Base-by-base conservation (phyloP, 2,888 invertebrate genomes). In the Ecdyonurus torrentis region DNA sequence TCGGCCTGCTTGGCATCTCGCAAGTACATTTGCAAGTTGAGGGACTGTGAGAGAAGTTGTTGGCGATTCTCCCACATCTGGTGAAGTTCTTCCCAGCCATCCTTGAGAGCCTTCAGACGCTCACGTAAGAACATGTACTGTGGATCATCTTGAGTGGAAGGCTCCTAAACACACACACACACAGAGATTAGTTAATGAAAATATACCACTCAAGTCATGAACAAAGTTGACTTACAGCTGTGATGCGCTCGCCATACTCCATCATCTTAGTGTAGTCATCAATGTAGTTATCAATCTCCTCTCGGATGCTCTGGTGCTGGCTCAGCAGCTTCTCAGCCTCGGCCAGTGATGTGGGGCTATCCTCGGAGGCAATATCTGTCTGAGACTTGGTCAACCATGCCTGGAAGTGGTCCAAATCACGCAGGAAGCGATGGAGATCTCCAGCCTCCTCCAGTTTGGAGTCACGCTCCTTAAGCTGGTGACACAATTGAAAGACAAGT, bases 21-120 rank as follows among this genome's bases (percentile, higher is more conserved):
- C 76, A 97, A 87, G 79, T 98, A 87, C 75, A 98, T 85, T 75
- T 96, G 95, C 70, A 93, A 82, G 75, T 97, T 96, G 69, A 99
- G 82, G 69, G 92, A 93, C 78, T 98, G 96, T 1, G 95, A 90
- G 23, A 99, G 79, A 68, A 97, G 78, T 70, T 93, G 89, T 74
- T 99, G 97, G 37, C 98, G 78, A 78, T 97, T 98, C 76, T 95
- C 97, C 98, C 99, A 99, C 99, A 99, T 99, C 78, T 98, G 94
- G 72, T 97, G 92, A 65, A 99, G 79, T 74, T 99, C 99, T 67
- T 94, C 93, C 99, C 99, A 99, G 64, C 99, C 99, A 77, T 97
- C 96, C 75, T 97, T 93, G 63, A 99, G 79, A 0, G 98, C 99
- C 81, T 95, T 97, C 69, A 99, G 81, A 59, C 99, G 85, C 78